Conservation (phyloP, 2,113 vertebrate genomes). For the Nematolebias whitei region DNA sequence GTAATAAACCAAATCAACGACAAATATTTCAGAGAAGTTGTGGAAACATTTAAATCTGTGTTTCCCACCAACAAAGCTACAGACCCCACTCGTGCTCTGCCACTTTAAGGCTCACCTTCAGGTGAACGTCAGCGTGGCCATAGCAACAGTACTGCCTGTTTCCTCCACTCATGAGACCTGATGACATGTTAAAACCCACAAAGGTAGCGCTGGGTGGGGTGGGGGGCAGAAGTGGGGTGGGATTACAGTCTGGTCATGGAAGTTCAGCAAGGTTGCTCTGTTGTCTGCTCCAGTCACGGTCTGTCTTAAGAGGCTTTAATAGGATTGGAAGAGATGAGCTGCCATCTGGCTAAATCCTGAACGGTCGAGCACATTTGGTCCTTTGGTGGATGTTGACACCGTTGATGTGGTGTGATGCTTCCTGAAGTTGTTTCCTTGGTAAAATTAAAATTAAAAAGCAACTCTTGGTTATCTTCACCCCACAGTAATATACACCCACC, state of each 20-base stretch:
- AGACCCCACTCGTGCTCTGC: background rate
- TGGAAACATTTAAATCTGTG: background rate
- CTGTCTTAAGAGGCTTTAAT: constrained; percentile 71
- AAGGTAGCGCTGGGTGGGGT: constrained; percentile 23
- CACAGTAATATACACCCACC: background rate
- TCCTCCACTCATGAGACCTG: constrained; percentile 30
- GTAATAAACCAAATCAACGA: background rate
- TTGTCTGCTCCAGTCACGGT: constrained; percentile 50
- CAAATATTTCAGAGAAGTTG: background rate
- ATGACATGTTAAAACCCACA: constrained; percentile 56
- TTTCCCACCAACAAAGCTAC: background rate
- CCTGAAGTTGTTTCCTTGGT: constrained; percentile 1
- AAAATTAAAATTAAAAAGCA: background rate
- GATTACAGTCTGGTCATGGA: constrained; percentile 56
- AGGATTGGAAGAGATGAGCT: constrained; percentile 66
- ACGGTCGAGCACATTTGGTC: constrained; percentile 29
- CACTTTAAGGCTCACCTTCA: constrained; percentile 22
- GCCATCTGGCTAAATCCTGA: constrained; percentile 69
- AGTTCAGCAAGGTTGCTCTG: constrained; percentile 52
- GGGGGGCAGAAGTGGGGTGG: constrained; percentile 20
- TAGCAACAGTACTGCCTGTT: constrained; percentile 46
- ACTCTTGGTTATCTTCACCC: background rate
- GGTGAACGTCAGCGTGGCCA: constrained; percentile 18
- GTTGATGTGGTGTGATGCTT: constrained; percentile 21
- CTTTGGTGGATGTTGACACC: constrained; percentile 12